These are phyloP conservation scores for Melanerpes formicivorus DNA, from an alignment of 2,113 vertebrate genomes.

Conservation along the genomic window DNA sequence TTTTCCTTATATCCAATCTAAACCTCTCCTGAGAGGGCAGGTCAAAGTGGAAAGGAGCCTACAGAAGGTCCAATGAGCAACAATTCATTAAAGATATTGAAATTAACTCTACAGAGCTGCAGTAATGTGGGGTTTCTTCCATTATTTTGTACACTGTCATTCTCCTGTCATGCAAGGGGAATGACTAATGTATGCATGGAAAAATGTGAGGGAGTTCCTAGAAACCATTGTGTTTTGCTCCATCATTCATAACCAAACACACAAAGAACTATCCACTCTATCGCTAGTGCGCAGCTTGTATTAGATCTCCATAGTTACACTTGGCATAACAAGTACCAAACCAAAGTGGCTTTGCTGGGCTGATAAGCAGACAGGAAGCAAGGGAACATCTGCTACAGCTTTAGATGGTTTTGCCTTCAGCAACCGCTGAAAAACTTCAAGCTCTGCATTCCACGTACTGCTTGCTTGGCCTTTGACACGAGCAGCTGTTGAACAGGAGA, in stretches of 20 bases:
- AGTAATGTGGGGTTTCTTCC: neutral
- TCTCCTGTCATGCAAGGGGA: neutral
- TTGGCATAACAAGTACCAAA: constrained; percentile 58
- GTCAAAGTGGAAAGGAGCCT: neutral
- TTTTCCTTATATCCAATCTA: no score
- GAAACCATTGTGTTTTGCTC: constrained; percentile 5
- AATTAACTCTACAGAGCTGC: neutral
- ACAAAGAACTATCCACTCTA: neutral
- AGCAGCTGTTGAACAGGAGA: constrained; percentile 27
- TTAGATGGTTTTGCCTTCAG: constrained; percentile 61
- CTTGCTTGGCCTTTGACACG: constrained; percentile 3
- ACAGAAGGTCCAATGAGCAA: neutral
- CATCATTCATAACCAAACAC: neutral
- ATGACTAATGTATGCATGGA: neutral
- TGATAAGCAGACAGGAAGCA: constrained; percentile 77
- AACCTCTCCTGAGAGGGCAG: neutral
- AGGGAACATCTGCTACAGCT: constrained; percentile 59
- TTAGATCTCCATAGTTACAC: constrained; percentile 69
- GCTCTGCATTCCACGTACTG: neutral
- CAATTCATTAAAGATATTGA: neutral
- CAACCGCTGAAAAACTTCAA: constrained; percentile 12
- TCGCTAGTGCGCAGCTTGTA: neutral
- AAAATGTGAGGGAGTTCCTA: neutral
- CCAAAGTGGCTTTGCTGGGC: constrained; percentile 61
- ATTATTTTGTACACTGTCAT: neutral